phyloP scores from a whole-genome alignment of 2,888 invertebrate species.

The Trissolcus japonicus region DNA sequence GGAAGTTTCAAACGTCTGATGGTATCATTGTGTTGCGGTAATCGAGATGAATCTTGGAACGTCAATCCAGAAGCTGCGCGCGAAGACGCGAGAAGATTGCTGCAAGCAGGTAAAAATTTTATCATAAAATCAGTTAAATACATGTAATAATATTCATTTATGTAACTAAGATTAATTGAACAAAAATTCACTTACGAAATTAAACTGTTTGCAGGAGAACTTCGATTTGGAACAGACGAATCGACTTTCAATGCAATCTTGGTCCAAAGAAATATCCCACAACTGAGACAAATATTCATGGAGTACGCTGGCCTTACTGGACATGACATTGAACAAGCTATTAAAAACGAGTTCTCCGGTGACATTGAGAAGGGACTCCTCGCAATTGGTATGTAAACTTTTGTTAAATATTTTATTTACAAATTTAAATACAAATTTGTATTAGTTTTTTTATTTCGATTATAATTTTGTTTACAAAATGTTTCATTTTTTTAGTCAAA shows the following conservation, averaged over 20 bases:
- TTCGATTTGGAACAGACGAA: slow-evolving; percentile 87
- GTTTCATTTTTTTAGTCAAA: slow-evolving; percentile 81
- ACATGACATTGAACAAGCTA: slow-evolving; percentile 89
- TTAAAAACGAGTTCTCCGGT: slow-evolving; percentile 93
- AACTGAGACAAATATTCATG: slow-evolving; percentile 89
- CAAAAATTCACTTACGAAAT: not conserved
- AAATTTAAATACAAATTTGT: not conserved
- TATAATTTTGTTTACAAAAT: not conserved
- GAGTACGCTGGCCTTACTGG: slow-evolving; percentile 90
- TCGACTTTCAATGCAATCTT: slow-evolving; percentile 91
- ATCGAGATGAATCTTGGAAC: slow-evolving; percentile 87
- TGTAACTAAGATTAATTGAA: no score
- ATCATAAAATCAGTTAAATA: not conserved
- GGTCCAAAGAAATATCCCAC: slow-evolving; percentile 91
- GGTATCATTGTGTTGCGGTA: slow-evolving; percentile 88
- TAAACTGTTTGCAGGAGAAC: slow-evolving; percentile 17
- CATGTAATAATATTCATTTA: not conserved
- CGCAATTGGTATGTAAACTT: slow-evolving; percentile 83
- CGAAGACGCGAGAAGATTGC: slow-evolving; percentile 87
- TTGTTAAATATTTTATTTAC: not conserved
- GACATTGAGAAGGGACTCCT: slow-evolving; percentile 90
- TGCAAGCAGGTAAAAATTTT: slow-evolving; percentile 82
- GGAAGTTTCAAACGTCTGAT: slow-evolving; percentile 94
- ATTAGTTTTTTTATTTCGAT: not conserved
- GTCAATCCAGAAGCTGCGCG: slow-evolving; percentile 85